Conservation (phyloP, 1,140 invertebrate species). For the Magallana ariakensis region DNA sequence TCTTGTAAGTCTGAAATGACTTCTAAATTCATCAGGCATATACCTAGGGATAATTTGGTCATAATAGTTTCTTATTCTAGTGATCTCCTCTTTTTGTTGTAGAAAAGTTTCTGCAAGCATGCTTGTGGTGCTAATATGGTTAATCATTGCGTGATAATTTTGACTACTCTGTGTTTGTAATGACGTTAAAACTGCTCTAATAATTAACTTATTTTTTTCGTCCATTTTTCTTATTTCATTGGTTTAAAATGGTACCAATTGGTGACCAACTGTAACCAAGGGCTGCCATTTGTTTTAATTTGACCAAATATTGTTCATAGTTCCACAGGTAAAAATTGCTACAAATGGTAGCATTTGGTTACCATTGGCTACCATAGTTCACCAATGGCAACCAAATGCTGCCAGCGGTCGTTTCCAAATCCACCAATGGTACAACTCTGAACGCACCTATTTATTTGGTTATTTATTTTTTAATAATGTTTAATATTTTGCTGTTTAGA, state of each 20-base stretch:
- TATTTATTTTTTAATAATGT: too few relatives aligned
- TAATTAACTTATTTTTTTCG: not conserved
- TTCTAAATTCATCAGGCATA: too few relatives aligned
- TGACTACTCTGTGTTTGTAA: not conserved
- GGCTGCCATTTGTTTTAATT: not conserved
- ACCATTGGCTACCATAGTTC: not conserved
- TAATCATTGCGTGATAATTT: not conserved
- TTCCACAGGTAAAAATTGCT: not conserved
- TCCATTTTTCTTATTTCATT: too few relatives aligned
- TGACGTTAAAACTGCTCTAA: not conserved
- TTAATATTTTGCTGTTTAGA: too few relatives aligned
- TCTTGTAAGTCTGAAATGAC: too few relatives aligned
- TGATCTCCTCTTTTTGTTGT: too few relatives aligned
- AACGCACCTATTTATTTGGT: too few relatives aligned
- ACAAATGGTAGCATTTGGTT: not conserved
- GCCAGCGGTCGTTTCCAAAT: not conserved
- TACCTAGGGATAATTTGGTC: too few relatives aligned
- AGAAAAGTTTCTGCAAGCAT: too few relatives aligned
- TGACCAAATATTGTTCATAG: not conserved
- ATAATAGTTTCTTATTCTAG: too few relatives aligned
- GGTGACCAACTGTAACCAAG: not conserved
- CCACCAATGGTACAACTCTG: not conserved
- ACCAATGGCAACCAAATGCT: constrained; percentile 15
- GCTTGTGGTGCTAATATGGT: not conserved
- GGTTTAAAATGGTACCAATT: not conserved